These are phyloP conservation scores for Bacillus rossius DNA, from an alignment of 1,140 invertebrate species.

Conservation along the genomic window DNA sequence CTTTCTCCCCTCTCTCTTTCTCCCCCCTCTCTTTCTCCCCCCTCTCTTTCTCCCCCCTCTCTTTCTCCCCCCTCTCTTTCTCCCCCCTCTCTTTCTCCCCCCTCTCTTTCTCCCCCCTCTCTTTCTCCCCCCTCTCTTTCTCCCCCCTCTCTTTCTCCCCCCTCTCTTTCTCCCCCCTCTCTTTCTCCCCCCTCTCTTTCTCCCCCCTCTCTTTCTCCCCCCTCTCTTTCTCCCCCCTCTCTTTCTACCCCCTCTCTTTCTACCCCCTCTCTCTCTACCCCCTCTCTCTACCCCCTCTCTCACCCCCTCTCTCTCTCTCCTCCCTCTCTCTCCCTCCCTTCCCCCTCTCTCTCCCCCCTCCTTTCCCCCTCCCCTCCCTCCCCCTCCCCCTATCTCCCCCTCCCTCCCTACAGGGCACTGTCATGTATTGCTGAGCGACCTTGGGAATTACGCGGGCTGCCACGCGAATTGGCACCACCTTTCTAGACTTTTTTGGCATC, in stretches of 20 bases:
- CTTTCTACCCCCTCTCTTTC: neutral
- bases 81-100: neutral
- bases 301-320: neutral
- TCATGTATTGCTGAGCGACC: no score
- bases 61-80: neutral
- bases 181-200: neutral
- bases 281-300: neutral
- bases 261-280: neutral
- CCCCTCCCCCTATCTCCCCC: no score
- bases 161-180: neutral
- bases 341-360: no score
- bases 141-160: neutral
- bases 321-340: neutral
- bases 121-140: neutral
- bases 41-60: neutral
- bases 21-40: neutral
- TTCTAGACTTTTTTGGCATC: no score
- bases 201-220: neutral
- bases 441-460: no score
- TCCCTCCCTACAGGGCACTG: no score
- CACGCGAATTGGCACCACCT: no score
- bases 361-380: no score
- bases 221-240: neutral
- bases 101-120: neutral
- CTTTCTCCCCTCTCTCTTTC: neutral